Evolutionary conservation across 2,888 invertebrate species (phyloP).

Genomic region (Apotomis betuletana): DNA sequence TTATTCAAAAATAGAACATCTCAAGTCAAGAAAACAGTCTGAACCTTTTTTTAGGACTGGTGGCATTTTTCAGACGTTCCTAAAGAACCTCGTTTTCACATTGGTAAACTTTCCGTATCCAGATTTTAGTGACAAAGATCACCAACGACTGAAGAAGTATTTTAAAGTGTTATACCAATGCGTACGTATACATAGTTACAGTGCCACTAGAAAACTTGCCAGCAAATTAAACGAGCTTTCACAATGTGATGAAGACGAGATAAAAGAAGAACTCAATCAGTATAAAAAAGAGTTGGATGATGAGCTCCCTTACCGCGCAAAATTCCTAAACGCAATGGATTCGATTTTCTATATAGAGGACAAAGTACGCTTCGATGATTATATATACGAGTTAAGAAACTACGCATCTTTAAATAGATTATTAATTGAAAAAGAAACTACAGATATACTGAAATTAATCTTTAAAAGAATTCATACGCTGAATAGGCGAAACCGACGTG

Average conservation of each 20-base stretch:
- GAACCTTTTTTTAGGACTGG: not conserved
- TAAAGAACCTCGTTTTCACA: constrained; percentile 9
- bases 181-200: not conserved
- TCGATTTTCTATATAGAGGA: constrained; percentile 7
- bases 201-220: constrained; percentile 2
- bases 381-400: not conserved
- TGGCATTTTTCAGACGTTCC: constrained; percentile 4
- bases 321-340: constrained; percentile 15
- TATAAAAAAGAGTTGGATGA: constrained; percentile 7
- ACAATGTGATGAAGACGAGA: constrained; percentile 1
- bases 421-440: not conserved
- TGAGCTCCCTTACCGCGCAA: not conserved
- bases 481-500: not conserved
- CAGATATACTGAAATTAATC: constrained; percentile 6
- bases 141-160: constrained; percentile 19
- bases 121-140: constrained; percentile 8
- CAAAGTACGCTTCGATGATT: not conserved
- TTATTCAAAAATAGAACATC: not conserved
- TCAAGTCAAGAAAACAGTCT: too few species aligned
- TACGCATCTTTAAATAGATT: not conserved
- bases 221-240: not conserved
- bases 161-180: not conserved
- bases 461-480: not conserved
- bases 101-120: constrained; percentile 16
- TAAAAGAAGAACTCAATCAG: constrained; percentile 1